Base-by-base conservation (phyloP, 1,140 invertebrate genomes). In the Glomeris maerens region DNA sequence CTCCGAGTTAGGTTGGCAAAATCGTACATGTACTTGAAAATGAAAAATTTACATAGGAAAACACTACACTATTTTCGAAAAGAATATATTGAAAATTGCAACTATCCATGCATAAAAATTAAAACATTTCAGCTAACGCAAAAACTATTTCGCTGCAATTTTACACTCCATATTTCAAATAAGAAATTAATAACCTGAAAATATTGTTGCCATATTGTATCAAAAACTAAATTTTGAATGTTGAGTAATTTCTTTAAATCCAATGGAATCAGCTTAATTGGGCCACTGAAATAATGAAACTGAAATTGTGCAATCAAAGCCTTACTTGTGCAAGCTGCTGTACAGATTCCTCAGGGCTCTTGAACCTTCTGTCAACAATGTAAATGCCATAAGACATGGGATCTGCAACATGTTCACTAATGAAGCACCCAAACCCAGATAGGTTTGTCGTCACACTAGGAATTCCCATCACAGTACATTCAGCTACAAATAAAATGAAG, bases 381-480 rank as follows among this genome's bases (percentile, higher is more conserved):
- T 98, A 99, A 52, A 98, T 98, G 40, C 96, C 95, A 66, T 99
- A 99, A 10, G 88, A 93, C 77, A 89, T 86, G 0, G 95, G 93
- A 71, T 99, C 94, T 0, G 86, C 84, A 49, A 99, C 87, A 62
- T 98, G 91, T 60, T 98, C 91, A 60, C 93, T 78, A 87, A 99
- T 98, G 64, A 99, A 99, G 65, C 94, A 98, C 21, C 96, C 96
- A 68, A 99, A 99, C 27, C 91, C 87, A 31, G 92, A 98, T 14
- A 99, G 70, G 68, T 99, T 99, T 7, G 95, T 98, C 0, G 93
- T 94, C 46, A 98, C 78, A 59, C 87, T 94, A 1, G 94, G 94
- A 59, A 98, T 95, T 1, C 96, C 96, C 94, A 98, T 98, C 3
- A 99, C 93, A 0, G 96, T 99, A 62, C 96, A 99, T 69, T 99